Evolutionary conservation across 2,888 invertebrate species (phyloP).

Genomic region (Argynnis bischoffii): DNA sequence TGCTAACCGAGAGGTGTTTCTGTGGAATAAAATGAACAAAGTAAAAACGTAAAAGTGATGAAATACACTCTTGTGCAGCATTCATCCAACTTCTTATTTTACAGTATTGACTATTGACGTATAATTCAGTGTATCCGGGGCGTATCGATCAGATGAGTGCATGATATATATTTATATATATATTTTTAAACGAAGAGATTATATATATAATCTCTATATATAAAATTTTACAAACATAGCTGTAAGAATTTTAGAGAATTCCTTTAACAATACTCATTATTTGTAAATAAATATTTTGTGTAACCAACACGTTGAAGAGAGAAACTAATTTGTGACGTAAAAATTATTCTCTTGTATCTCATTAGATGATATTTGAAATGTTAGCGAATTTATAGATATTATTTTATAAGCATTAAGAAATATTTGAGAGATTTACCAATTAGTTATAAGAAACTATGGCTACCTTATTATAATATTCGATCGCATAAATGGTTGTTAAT

Average conservation of each 20-base stretch:
- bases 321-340: slow-evolving; percentile 68
- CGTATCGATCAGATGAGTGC: slow-evolving; percentile 18
- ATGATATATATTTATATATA: slow-evolving; percentile 17
- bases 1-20: too few species aligned
- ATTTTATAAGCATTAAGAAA: slow-evolving; percentile 69
- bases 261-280: slow-evolving; percentile 73
- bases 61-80: too few species aligned
- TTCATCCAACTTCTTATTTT: too few species aligned
- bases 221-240: slow-evolving; percentile 29
- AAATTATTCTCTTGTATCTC: slow-evolving; percentile 80
- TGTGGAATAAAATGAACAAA: too few species aligned
- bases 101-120: too few species aligned
- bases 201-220: too few species aligned
- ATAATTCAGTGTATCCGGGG: background rate
- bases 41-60: too few species aligned
- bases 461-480: slow-evolving; percentile 73
- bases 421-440: slow-evolving; percentile 80
- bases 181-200: too few species aligned
- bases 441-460: slow-evolving; percentile 75
- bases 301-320: slow-evolving; percentile 51
- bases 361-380: slow-evolving; percentile 79
- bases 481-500: slow-evolving; percentile 76
- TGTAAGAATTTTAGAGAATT: slow-evolving; percentile 38
- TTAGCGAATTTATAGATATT: slow-evolving; percentile 81
- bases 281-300: slow-evolving; percentile 61